Evolutionary conservation across 92 coral and sea anemone species (phyloP), one percentile per base, ranked within the genome.

Genomic region (Chrysogorgia sp.): DNA sequence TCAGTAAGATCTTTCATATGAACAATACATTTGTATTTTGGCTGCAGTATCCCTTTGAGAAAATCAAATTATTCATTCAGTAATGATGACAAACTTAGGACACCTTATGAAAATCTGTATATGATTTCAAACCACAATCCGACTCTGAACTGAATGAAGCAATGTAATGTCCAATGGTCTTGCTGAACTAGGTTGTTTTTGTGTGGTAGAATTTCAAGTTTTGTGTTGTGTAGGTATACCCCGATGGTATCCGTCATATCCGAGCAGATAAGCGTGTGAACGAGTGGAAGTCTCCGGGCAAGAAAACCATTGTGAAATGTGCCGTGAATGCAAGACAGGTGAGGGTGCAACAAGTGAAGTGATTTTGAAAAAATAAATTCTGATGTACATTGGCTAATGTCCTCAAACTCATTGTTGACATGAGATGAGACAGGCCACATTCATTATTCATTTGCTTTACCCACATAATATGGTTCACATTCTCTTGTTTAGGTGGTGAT

Each of bases 221-320:
- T 37, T 37, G 26, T 0, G 22, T 20, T 43, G 40, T 3, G 7
- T 76, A 96, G 99, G 91, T 96, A 28, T 96, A 96, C 75, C 93
- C 97, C 31, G 99, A 96, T 69, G 99, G 99, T 23, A 96, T 96
- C 50, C 92, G 99, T 4, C 99, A 96, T 81, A 96, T 96, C 74
- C 78, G 99, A 63, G 92, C 99, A 32, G 99, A 96, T 80, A 96
- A 96, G 85, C 94, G 99, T 85, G 99, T 96, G 6, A 96, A 96
- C 29, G 99, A 96, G 56, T 96, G 99, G 99, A 96, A 96, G 43
- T 87, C 99, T 1, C 99, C 99, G 0, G 99, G 99, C 49, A 96
- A 96, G 84, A 96, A 96, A 61, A 87, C 97, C 34, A 92, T 96
- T 35, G 97, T 96, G 22, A 92, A 90, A 40, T 96, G 97, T 84